Evolutionary conservation across 2,888 invertebrate species (phyloP).

Genomic region (Mythimna impura): DNA sequence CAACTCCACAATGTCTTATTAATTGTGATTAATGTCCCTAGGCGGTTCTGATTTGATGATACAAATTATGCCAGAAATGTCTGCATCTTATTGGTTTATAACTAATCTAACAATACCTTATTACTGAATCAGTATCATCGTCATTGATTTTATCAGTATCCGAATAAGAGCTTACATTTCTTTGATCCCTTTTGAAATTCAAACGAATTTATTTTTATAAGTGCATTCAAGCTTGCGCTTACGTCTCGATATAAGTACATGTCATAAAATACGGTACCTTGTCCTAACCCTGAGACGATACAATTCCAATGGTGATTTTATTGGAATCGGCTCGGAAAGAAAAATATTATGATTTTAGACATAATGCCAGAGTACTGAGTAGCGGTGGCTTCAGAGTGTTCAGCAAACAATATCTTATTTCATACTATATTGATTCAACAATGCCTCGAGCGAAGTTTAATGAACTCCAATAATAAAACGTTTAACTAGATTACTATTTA

Average conservation of each 20-base stretch:
- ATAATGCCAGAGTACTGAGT: conserved; percentile 39
- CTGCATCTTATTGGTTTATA: conserved; percentile 13
- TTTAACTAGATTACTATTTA: conserved; percentile 33
- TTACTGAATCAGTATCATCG: conserved; percentile 25
- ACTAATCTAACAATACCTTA: conserved; percentile 26
- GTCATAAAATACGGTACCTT: conserved; percentile 42
- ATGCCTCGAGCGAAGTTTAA: conserved; percentile 48
- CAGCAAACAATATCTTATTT: conserved; percentile 78
- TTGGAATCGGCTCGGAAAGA: conserved; percentile 45
- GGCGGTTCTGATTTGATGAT: conserved; percentile 45
- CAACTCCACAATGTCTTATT: conserved; percentile 55
- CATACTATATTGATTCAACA: conserved; percentile 64
- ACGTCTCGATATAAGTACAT: conserved; percentile 26
- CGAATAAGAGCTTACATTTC: conserved; percentile 15
- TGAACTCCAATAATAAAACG: conserved; percentile 53
- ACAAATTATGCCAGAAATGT: conserved; percentile 28
- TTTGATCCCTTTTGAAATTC: conserved; percentile 39
- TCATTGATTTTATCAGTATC: conserved; percentile 28
- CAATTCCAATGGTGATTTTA: conserved; percentile 51
- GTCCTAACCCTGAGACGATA: conserved; percentile 34
- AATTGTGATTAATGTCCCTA: conserved; percentile 61
- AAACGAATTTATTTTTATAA: conserved; percentile 39
- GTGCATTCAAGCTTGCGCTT: conserved; percentile 35
- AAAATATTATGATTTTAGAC: conserved; percentile 65
- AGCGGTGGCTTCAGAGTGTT: conserved; percentile 65